Percentiles rank a stretch among this genome's conserved stretches.
Conservation (phyloP, 2,888 invertebrate species). For the Xiphydria camelus region DNA sequence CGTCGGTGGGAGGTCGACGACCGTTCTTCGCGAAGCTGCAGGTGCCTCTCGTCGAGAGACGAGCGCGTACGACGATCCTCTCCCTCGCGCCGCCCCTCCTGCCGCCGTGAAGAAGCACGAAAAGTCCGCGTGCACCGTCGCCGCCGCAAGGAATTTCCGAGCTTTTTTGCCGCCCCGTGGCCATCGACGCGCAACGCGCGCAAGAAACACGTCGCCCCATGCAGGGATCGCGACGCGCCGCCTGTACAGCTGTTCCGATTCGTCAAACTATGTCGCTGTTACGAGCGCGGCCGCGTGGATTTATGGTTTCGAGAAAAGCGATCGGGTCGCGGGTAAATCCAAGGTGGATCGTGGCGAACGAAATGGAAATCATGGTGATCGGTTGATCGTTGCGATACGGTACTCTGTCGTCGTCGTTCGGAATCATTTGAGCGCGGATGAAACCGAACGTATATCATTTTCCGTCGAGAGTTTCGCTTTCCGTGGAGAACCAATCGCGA, state of each 20-base stretch:
- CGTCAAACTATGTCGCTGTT: too few relatives aligned
- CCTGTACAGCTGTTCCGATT: conserved; percentile 23
- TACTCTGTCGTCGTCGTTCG: too few relatives aligned
- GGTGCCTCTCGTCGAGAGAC: background rate
- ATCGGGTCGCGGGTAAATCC: too few relatives aligned
- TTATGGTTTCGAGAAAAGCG: too few relatives aligned
- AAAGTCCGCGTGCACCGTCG: background rate
- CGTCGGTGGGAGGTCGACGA: background rate
- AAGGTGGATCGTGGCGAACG: too few relatives aligned
- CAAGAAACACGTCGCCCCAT: conserved; percentile 21
- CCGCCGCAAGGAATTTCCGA: background rate
- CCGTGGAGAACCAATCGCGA: too few relatives aligned
- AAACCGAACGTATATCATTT: too few relatives aligned
- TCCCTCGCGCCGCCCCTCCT: background rate
- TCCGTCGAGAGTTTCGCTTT: too few relatives aligned
- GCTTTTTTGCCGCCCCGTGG: background rate
- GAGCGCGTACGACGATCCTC: background rate
- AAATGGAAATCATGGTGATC: too few relatives aligned
- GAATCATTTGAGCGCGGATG: too few relatives aligned
- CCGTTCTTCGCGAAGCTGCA: background rate
- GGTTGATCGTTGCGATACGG: too few relatives aligned
- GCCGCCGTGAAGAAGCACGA: background rate
- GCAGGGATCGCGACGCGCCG: conserved; percentile 23
- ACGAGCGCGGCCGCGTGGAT: too few relatives aligned
- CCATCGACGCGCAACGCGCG: background rate